Conservation (phyloP, 2,797 vertebrate species). For the Chaetophractus vellerosus region DNA sequence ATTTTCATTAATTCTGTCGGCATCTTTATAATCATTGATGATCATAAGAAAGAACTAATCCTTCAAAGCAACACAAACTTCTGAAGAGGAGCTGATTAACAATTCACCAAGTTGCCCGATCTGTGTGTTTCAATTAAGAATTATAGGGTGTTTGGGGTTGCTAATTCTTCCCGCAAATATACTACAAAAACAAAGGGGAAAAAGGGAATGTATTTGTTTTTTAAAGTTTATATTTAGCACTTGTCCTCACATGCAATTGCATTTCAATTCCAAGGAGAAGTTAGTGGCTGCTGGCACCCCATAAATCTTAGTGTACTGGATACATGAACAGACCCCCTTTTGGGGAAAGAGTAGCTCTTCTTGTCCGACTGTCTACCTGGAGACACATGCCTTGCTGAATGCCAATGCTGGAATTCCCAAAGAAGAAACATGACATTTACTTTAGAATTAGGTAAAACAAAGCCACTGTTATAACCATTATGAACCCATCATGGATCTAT, state of each 20-base stretch:
- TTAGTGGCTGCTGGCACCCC: background rate
- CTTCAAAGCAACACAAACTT: constrained; percentile 11
- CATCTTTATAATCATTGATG: constrained; percentile 6
- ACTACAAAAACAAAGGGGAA: constrained; percentile 64
- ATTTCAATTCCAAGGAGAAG: constrained; percentile 76
- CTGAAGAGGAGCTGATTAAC: constrained; percentile 36
- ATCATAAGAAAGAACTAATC: background rate
- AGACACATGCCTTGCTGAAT: constrained; percentile 69
- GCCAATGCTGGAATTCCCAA: constrained; percentile 64
- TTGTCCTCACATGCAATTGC: constrained; percentile 76
- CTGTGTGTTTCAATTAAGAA: constrained; percentile 66
- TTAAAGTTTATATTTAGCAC: constrained; percentile 77
- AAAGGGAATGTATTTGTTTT: constrained; percentile 43
- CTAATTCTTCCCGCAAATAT: constrained; percentile 73
- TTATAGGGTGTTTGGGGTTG: constrained; percentile 42
- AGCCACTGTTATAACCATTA: constrained; percentile 47
- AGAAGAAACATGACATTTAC: constrained; percentile 79
- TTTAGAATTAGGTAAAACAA: constrained; percentile 81
- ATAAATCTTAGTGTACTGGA: background rate
- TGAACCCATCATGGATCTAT: background rate
- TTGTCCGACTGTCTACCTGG: constrained; percentile 27
- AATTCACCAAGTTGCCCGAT: constrained; percentile 7
- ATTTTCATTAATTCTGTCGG: constrained; percentile 57
- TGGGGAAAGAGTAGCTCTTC: background rate
- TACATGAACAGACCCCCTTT: constrained; percentile 47